These are phyloP conservation scores for Brachyhypopomus occidentalis DNA, from an alignment of 2,113 vertebrate species.

Conservation along the genomic window DNA sequence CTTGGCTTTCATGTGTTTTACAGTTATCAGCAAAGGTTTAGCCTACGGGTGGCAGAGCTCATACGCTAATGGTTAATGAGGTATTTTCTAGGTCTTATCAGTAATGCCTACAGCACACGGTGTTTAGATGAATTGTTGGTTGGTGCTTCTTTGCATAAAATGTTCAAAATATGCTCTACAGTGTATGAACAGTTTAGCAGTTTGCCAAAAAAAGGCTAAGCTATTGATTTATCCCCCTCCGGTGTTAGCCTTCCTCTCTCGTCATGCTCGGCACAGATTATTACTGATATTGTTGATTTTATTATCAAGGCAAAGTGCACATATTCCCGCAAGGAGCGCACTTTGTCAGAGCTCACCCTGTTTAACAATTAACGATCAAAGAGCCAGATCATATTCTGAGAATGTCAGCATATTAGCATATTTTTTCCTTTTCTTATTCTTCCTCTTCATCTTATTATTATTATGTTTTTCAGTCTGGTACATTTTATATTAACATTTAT, in stretches of 20 bases:
- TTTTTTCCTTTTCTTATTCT: not conserved
- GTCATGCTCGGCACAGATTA: not conserved
- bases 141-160: not conserved
- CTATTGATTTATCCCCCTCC: too few relatives aligned
- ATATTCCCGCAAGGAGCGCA: not conserved
- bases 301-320: constrained; percentile 38
- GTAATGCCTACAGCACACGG: not conserved
- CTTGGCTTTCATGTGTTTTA: not conserved
- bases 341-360: constrained; percentile 37
- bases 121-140: not conserved
- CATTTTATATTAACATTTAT: not conserved
- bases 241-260: not conserved
- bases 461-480: not conserved
- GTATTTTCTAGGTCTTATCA: constrained; percentile 9
- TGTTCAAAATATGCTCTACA: too few relatives aligned
- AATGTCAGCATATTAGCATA: constrained; percentile 14
- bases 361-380: constrained; percentile 54
- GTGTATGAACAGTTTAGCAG: too few relatives aligned
- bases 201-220: too few relatives aligned
- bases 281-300: constrained; percentile 22
- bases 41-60: not conserved
- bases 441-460: constrained; percentile 2
- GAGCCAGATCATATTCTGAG: constrained; percentile 23
- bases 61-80: not conserved
- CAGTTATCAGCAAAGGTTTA: not conserved